Percentiles rank a stretch among this genome's conserved stretches.
phyloP scores from a whole-genome alignment of 53 echinoderm and acorn worm genomes.

The Pentamera pediparva region DNA sequence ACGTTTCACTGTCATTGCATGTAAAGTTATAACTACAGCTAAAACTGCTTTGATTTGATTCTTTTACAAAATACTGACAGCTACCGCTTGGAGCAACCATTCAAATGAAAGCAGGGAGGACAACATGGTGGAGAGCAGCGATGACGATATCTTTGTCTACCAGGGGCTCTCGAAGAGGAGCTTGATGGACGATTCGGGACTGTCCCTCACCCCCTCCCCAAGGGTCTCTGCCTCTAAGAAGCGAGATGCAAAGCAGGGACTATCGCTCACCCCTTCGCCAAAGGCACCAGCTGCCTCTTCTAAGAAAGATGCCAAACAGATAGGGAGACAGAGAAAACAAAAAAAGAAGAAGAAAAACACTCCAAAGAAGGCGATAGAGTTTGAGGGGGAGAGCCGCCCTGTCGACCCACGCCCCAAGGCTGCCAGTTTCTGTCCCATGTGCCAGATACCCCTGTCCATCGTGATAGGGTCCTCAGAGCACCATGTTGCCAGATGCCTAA shows the following conservation, averaged over 20 bases:
- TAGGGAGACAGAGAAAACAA: background rate
- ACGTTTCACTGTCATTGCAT: too few species aligned
- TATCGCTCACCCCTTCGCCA: too few species aligned
- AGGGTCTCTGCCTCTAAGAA: too few species aligned
- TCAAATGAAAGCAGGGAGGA: too few species aligned
- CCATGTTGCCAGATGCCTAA: background rate
- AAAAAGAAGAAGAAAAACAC: background rate
- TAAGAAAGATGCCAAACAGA: too few species aligned
- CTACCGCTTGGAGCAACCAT: too few species aligned
- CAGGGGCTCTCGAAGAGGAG: background rate
- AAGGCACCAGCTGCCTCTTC: too few species aligned
- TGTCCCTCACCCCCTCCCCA: background rate
- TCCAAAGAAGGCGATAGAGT: background rate
- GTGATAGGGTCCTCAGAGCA: background rate
- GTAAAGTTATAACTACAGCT: too few species aligned
- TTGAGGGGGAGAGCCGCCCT: background rate
- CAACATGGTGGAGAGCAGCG: constrained; percentile 4
- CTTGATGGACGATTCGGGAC: too few species aligned
- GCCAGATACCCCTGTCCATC: constrained; percentile 11
- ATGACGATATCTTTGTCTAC: constrained; percentile 15
- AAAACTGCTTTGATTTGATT: too few species aligned
- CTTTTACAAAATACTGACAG: too few species aligned
- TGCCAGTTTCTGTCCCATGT: constrained; percentile 4
- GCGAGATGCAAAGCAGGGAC: too few species aligned
- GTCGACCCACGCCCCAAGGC: background rate